phyloP scores from a whole-genome alignment of 2,113 vertebrate species.

The Cheirogaleus medius region DNA sequence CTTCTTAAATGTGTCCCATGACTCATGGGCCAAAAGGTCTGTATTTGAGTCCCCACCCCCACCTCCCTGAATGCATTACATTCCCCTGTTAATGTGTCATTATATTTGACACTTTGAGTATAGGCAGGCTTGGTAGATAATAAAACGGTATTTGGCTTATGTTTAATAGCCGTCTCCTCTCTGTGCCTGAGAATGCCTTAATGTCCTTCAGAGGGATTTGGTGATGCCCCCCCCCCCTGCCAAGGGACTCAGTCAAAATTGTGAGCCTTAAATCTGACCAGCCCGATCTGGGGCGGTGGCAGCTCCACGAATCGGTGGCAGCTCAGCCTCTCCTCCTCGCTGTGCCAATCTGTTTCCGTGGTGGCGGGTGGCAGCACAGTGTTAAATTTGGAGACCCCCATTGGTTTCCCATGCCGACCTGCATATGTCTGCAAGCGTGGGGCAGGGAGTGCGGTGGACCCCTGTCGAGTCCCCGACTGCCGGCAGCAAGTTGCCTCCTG shows the following conservation, averaged over 20 bases:
- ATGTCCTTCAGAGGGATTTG: background rate
- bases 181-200: background rate
- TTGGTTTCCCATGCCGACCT: background rate
- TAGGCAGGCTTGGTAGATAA: constrained; percentile 26
- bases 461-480: background rate
- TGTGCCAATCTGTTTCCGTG: constrained; percentile 1
- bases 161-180: background rate
- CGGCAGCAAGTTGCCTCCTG: background rate
- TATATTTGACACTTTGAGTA: constrained; percentile 55
- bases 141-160: constrained; percentile 20
- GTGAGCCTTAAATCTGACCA: background rate
- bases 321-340: background rate
- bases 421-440: background rate
- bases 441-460: background rate
- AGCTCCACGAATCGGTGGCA: background rate
- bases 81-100: constrained; percentile 35
- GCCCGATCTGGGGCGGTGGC: too few species aligned
- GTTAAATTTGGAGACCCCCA: background rate
- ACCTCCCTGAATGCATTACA: background rate
- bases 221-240: rapidly evolving
- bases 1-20: background rate
- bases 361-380: background rate
- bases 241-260: background rate
- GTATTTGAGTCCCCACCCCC: background rate
- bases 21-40: background rate